phyloP scores from a whole-genome alignment of 2,113 vertebrate species.

The Pseudois nayaur region DNA sequence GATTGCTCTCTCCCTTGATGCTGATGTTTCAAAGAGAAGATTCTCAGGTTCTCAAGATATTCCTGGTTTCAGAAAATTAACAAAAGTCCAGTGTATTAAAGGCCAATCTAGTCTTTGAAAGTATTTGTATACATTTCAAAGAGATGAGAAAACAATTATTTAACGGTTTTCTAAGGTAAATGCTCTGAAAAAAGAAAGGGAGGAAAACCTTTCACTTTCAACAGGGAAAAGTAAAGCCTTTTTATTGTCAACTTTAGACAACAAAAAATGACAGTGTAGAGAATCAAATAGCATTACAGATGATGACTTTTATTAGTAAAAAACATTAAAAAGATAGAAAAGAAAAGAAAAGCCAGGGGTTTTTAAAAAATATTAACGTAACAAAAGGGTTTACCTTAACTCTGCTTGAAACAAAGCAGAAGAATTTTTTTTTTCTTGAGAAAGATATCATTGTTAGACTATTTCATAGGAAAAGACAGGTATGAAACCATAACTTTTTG shows the following conservation, averaged over 20 bases:
- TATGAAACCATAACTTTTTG: not conserved
- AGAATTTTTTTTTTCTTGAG: not conserved
- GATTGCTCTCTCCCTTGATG: not conserved
- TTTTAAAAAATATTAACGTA: not conserved
- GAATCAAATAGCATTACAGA: not conserved
- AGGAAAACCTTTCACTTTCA: not conserved
- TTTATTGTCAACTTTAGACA: not conserved
- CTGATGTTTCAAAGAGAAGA: not conserved
- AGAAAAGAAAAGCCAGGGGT: not conserved
- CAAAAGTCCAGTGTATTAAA: not conserved
- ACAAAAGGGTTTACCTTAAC: not conserved
- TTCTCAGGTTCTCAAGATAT: not conserved
- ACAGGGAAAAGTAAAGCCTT: not conserved
- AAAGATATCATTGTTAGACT: not conserved
- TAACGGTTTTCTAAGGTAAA: not conserved
- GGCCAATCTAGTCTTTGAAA: not conserved
- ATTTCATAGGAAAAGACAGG: not conserved
- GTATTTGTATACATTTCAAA: not conserved
- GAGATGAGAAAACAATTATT: not conserved
- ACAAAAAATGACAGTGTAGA: not conserved
- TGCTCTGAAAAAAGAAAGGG: not conserved
- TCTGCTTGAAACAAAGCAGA: not conserved
- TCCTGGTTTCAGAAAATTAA: not conserved
- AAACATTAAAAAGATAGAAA: not conserved
- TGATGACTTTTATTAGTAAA: not conserved